Evolutionary conservation across 1,140 invertebrate genomes (phyloP).

Genomic region (Euglossa dilemma): DNA sequence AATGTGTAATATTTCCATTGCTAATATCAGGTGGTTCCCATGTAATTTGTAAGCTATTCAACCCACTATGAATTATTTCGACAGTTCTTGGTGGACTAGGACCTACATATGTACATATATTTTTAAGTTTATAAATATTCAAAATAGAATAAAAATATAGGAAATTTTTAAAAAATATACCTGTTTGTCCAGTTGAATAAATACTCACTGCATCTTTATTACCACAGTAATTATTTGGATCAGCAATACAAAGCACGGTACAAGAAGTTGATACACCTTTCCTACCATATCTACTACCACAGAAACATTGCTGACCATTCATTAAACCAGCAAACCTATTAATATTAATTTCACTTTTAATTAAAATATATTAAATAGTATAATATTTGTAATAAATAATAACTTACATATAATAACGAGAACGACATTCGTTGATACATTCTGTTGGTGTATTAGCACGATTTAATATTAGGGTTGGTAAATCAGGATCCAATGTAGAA

Average conservation of each 20-base stretch:
- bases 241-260: conserved; percentile 71
- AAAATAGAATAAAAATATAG: background rate
- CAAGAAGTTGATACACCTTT: conserved; percentile 76
- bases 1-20: conserved; percentile 85
- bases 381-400: conserved; percentile 7
- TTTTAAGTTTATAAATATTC: conserved; percentile 23
- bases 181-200: conserved; percentile 82
- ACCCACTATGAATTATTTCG: conserved; percentile 55
- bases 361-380: background rate
- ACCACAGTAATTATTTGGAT: conserved; percentile 77
- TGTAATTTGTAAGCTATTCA: conserved; percentile 67
- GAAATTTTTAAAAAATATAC: conserved; percentile 61
- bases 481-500: conserved; percentile 59
- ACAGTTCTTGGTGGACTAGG: conserved; percentile 75
- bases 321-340: conserved; percentile 81
- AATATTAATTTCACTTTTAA: conserved; percentile 24
- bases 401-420: conserved; percentile 75
- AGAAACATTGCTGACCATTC: conserved; percentile 79
- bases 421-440: conserved; percentile 72
- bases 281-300: conserved; percentile 78
- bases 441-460: conserved; percentile 61
- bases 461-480: conserved; percentile 58
- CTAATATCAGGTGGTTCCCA: conserved; percentile 84
- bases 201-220: conserved; percentile 79
- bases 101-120: conserved; percentile 58